Evolutionary conservation across 2,113 vertebrate genomes (phyloP).

Genomic region (Manacus vitellinus): DNA sequence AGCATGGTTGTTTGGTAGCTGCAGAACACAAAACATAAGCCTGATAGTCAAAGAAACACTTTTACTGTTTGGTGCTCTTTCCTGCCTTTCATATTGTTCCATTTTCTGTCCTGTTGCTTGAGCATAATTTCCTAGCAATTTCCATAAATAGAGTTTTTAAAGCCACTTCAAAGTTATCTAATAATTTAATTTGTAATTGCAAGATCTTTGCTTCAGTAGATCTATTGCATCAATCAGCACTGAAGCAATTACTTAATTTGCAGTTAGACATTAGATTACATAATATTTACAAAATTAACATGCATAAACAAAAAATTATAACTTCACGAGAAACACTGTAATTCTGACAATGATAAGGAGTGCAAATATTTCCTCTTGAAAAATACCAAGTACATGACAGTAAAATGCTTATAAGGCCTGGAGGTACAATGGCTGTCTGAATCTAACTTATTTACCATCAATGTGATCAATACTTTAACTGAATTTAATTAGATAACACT

Average conservation of each 20-base stretch:
- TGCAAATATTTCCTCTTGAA: not conserved
- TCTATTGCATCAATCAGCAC: not conserved
- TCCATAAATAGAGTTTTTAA: not conserved
- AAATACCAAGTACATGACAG: not conserved
- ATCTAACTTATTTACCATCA: not conserved
- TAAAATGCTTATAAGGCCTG: not conserved
- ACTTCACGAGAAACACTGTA: not conserved
- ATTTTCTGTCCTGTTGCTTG: not conserved
- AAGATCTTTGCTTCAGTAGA: not conserved
- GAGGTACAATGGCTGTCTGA: not conserved
- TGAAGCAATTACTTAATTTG: conserved; percentile 45
- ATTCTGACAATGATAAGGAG: not conserved
- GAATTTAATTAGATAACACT: not conserved
- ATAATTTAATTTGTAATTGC: conserved; percentile 21
- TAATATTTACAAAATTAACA: conserved; percentile 50
- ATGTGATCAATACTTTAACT: not conserved
- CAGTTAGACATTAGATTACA: conserved; percentile 9
- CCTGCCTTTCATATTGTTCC: not conserved
- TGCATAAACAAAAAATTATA: not conserved
- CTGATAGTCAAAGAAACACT: not conserved
- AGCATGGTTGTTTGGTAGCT: not conserved
- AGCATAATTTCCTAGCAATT: not conserved
- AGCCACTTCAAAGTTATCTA: conserved; percentile 5
- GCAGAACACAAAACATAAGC: not conserved
- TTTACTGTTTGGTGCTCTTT: not conserved